phyloP scores from a whole-genome alignment of 2,113 vertebrate species.

The Erinaceus europaeus region DNA sequence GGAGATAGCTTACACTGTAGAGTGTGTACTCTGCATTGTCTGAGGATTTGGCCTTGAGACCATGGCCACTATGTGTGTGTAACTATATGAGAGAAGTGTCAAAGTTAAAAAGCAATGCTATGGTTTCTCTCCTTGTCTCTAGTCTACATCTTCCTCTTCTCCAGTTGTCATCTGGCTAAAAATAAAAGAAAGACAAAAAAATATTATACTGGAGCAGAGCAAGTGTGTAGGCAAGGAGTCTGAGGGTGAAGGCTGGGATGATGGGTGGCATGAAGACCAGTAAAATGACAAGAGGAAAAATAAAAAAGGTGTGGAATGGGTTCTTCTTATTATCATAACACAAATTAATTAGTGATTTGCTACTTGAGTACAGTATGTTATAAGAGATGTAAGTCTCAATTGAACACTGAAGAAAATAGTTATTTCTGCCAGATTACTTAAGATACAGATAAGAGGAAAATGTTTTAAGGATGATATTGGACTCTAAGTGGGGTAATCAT shows the following conservation, averaged over 20 bases:
- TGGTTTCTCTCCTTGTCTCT: no score
- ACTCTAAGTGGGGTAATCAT: background rate
- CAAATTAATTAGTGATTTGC: constrained; percentile 20
- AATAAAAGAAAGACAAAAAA: background rate
- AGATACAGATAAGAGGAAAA: background rate
- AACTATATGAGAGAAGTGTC: no score
- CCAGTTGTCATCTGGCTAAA: background rate
- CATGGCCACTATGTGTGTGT: no score
- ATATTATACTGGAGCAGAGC: background rate
- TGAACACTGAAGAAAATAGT: background rate
- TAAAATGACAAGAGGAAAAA: no score
- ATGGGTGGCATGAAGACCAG: background rate
- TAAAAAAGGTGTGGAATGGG: no score
- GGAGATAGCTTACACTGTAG: no score
- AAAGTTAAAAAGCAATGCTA: no score
- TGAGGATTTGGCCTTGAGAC: no score
- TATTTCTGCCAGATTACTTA: background rate
- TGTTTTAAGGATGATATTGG: background rate
- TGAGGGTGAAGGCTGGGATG: no score
- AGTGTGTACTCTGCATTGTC: no score
- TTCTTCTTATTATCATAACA: background rate
- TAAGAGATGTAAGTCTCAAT: background rate
- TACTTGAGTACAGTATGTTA: background rate
- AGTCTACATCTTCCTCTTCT: no score
- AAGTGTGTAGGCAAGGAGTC: no score